These are phyloP conservation scores for Colistium nudipinnis DNA, from an alignment of 2,113 vertebrate species.

Conservation along the genomic window DNA sequence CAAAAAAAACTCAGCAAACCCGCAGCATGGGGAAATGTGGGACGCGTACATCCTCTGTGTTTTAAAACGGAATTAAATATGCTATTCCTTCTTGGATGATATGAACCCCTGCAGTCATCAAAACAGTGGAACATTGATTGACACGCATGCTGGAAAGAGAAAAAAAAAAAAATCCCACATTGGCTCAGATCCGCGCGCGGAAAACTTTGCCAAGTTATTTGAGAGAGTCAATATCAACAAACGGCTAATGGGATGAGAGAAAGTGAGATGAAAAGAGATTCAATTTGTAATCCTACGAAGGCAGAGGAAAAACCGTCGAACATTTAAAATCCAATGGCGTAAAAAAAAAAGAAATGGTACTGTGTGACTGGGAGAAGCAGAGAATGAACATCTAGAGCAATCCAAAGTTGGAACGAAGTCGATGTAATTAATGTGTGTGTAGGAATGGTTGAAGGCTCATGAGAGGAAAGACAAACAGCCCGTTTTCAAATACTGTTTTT, in stretches of 20 bases:
- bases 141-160: not conserved
- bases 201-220: conserved; percentile 45
- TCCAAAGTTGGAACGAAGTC: conserved; percentile 51
- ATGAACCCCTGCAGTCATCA: not conserved
- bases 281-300: conserved; percentile 37
- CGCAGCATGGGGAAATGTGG: not conserved
- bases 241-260: conserved; percentile 46
- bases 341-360: conserved; percentile 10
- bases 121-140: conserved; percentile 30
- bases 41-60: not conserved
- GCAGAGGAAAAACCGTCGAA: conserved; percentile 17
- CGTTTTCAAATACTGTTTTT: conserved; percentile 28
- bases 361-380: conserved; percentile 39
- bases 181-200: conserved; percentile 23
- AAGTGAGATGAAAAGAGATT: conserved; percentile 52
- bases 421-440: conserved; percentile 55
- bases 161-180: conserved; percentile 19
- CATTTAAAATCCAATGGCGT: conserved; percentile 47
- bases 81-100: not conserved
- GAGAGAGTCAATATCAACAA: conserved; percentile 45
- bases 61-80: conserved; percentile 12
- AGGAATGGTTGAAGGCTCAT: conserved; percentile 38
- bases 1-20: not conserved
- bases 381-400: conserved; percentile 19
- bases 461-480: conserved; percentile 53